Base-by-base conservation (phyloP, 1,140 invertebrate species). In the Pristionchus pacificus region DNA sequence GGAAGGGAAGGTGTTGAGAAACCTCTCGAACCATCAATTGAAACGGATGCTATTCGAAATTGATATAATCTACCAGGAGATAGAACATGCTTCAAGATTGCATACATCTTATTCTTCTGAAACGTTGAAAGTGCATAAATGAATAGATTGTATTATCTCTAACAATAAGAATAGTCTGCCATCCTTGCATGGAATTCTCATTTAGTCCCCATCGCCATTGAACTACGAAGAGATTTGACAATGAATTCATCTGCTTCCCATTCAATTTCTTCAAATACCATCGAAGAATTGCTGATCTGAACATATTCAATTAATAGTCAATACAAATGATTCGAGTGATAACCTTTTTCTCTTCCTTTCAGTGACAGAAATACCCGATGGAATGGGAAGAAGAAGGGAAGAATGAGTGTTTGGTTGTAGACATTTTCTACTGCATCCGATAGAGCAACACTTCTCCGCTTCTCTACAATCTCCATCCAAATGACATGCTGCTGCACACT, bases 41-140 rank as follows among this genome's bases (percentile, higher is more conserved):
- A 79, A 3, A 80, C 77, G 15, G 80, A 71, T 0, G 74, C 80
- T 2, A 82, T 74, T 64, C 80, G 71, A 55, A 81, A 81, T 25
- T 78, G 62, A 59, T 81, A 81, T 55, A 72, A 82, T n/a, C 80
- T 70, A 27, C 80, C 80, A n/a, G 80, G 78, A 25, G 74, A 65
- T 1, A 81, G 74, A 1, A 81, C 49, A 63, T 81, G 80, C 63
- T 81, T 81, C 19, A 81, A 55, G 60, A 81, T 81, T 6, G 80
- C 80, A 66, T 82, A 81, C 71, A 78, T 80, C 61, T 81, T 81
- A 66, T 82, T 81, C 60, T 72, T 70, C 78, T 80, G 25, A 77
- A 79, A 67, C 10, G 15, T 31, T 30, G n/a, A 74, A 28, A 14
- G 19, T 19, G 66, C 10, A 29, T 32, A 13, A 61, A 30, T 6